Evolutionary conservation across 1,140 invertebrate species (phyloP).

Genomic region (Planococcus citri): DNA sequence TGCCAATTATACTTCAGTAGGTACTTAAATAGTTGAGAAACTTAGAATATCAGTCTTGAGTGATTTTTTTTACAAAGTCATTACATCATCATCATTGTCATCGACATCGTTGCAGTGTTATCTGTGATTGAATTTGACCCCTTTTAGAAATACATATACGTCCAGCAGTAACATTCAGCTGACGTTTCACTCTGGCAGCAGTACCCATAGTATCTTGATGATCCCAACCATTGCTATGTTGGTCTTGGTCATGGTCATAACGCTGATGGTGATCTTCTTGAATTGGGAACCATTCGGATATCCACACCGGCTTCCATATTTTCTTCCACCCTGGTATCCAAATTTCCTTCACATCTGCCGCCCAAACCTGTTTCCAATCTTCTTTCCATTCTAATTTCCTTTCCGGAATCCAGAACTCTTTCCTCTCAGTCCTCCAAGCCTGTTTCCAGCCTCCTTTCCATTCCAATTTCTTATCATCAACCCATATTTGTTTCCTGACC

Average conservation of each 20-base stretch:
- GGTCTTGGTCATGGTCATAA: too few species aligned
- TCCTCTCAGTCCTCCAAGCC: slow-evolving; percentile 38
- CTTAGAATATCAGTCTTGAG: background rate
- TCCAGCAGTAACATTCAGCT: background rate
- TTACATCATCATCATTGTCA: background rate
- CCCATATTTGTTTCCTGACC: slow-evolving; percentile 47
- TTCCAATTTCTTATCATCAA: slow-evolving; percentile 43
- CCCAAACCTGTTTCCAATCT: slow-evolving; percentile 57
- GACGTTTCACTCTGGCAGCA: background rate
- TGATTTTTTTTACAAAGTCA: background rate
- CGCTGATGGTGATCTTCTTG: slow-evolving; percentile 61
- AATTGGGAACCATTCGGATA: slow-evolving; percentile 65
- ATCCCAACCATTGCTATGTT: slow-evolving; percentile 35
- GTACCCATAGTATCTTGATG: too few species aligned
- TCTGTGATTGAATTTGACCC: background rate
- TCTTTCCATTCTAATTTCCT: slow-evolving; percentile 39
- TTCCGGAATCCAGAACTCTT: slow-evolving; percentile 35
- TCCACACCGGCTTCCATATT: slow-evolving; percentile 64
- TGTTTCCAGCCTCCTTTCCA: slow-evolving; percentile 41
- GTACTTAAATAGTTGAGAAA: background rate
- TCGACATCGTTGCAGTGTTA: too few species aligned
- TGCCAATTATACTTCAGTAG: background rate
- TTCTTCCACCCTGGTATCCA: slow-evolving; percentile 58
- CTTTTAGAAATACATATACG: background rate
- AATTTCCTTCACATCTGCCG: slow-evolving; percentile 32